Evolutionary conservation across 2,113 vertebrate genomes (phyloP).

Genomic region (Hiodon tergisus): DNA sequence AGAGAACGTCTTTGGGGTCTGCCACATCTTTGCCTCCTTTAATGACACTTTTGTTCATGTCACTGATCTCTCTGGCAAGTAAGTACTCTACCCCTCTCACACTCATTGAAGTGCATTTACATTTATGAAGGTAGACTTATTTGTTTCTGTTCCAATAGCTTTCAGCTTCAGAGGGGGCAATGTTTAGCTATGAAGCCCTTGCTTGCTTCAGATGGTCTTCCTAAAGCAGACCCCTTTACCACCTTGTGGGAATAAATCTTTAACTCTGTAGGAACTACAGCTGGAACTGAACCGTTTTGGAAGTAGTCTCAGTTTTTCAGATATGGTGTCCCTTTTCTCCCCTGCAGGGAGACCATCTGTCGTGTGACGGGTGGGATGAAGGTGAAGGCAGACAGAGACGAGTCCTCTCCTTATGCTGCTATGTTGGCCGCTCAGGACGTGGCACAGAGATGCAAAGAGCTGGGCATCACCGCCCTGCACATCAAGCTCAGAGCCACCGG

Average conservation of each 20-base stretch:
- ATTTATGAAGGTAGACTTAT: too few relatives aligned
- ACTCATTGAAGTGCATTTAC: too few relatives aligned
- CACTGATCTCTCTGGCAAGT: conserved; percentile 98
- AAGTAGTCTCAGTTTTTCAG: too few relatives aligned
- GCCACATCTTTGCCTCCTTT: conserved; percentile 98
- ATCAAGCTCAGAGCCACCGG: conserved; percentile 95
- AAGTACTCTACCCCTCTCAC: conserved; percentile 46
- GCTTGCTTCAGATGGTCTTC: too few relatives aligned
- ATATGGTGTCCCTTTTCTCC: too few relatives aligned
- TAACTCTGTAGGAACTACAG: too few relatives aligned
- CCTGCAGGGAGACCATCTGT: conserved; percentile 90
- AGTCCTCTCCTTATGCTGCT: conserved; percentile 92
- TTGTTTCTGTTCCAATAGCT: too few relatives aligned
- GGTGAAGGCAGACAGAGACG: conserved; percentile 94
- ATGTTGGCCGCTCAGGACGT: conserved; percentile 97
- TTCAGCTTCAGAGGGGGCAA: too few relatives aligned
- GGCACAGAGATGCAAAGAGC: conserved; percentile 93
- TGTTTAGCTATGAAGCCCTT: too few relatives aligned
- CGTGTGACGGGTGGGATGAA: conserved; percentile 98
- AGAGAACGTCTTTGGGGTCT: conserved; percentile 95
- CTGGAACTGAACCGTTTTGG: too few relatives aligned
- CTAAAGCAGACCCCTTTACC: too few relatives aligned
- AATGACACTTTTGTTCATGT: conserved; percentile 97
- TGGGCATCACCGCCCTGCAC: conserved; percentile 93
- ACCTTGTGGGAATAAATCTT: too few relatives aligned